A percentile compares a stretch with the other conserved stretches of the same genome.
Conservation (phyloP, 2,113 vertebrate species). For the Uropsilus gracilis region DNA sequence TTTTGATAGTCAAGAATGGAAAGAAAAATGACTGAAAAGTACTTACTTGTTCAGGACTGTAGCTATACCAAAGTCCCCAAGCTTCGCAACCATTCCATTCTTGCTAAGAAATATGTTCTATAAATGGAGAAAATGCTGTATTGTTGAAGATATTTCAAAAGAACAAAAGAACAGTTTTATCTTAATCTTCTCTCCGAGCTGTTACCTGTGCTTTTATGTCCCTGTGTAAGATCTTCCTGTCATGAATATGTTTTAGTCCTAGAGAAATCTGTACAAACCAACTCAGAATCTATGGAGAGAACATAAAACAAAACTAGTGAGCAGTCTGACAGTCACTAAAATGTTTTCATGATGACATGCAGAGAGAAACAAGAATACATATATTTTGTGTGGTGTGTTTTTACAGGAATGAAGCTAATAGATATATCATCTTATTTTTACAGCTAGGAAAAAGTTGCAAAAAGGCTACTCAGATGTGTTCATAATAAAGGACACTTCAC, state of each 20-base stretch:
- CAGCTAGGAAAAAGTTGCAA: not conserved
- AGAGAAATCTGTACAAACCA: conserved; percentile 97
- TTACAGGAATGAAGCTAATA: not conserved
- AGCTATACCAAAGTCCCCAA: conserved; percentile 97
- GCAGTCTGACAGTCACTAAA: not conserved
- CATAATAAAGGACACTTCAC: not conserved
- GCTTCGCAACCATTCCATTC: conserved; percentile 90
- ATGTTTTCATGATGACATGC: not conserved
- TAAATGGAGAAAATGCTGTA: conserved; percentile 62
- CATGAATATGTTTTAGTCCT: conserved; percentile 96
- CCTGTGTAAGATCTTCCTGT: conserved; percentile 95
- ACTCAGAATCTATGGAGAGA: conserved; percentile 87
- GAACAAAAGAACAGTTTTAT: not conserved
- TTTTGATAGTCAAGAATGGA: not conserved
- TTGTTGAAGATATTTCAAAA: conserved; percentile 10
- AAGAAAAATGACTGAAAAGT: conserved; percentile 6
- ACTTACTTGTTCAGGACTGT: conserved; percentile 94
- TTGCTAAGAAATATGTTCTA: conserved; percentile 95
- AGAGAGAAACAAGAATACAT: conserved; percentile 24
- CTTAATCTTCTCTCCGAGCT: not conserved
- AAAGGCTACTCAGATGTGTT: not conserved
- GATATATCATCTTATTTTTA: not conserved
- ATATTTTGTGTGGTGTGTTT: not conserved
- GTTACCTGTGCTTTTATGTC: conserved; percentile 95
- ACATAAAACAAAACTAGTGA: conserved; percentile 34